These are phyloP conservation scores for Muscicapa comitata DNA, from an alignment of 2,797 vertebrate species.

Conservation along the genomic window DNA sequence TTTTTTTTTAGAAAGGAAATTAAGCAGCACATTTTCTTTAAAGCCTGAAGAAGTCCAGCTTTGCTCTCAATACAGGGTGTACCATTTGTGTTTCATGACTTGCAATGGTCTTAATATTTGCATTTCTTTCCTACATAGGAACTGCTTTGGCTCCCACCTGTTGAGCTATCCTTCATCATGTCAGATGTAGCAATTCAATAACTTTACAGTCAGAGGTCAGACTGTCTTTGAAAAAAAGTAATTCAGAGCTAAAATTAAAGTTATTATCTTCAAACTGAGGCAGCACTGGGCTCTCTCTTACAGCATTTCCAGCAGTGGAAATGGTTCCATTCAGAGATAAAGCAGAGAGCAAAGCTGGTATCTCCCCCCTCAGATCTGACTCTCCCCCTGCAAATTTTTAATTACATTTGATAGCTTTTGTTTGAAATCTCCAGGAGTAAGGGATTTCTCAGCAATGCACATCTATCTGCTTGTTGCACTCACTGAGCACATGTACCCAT, in stretches of 20 bases:
- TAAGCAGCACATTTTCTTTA: neutral
- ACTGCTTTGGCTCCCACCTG: conserved; percentile 46
- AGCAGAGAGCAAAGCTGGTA: conserved; percentile 29
- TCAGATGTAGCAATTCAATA: conserved; percentile 75
- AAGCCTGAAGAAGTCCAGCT: neutral
- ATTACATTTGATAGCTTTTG: conserved; percentile 59
- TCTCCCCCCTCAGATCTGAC: conserved; percentile 38
- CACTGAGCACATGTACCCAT: neutral
- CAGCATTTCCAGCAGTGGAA: conserved; percentile 21
- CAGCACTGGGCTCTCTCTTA: neutral
- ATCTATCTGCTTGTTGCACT: conserved; percentile 1
- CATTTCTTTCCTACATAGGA: conserved; percentile 30
- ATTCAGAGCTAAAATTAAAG: conserved; percentile 79
- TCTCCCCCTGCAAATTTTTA: conserved; percentile 38
- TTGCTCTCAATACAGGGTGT: neutral
- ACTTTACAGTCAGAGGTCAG: conserved; percentile 78
- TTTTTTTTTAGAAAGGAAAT: neutral
- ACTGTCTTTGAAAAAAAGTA: conserved; percentile 77
- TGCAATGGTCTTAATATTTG: conserved; percentile 62
- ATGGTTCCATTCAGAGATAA: conserved; percentile 70
- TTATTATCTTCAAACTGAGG: conserved; percentile 78
- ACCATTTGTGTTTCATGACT: neutral
- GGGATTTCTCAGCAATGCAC: neutral
- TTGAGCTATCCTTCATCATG: conserved; percentile 62
- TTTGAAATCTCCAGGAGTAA: conserved; percentile 40